Evolutionary conservation across 2,888 invertebrate genomes (phyloP), one percentile per base, ranked within the genome.

Genomic region (Chaetogeoica ovagalla): DNA sequence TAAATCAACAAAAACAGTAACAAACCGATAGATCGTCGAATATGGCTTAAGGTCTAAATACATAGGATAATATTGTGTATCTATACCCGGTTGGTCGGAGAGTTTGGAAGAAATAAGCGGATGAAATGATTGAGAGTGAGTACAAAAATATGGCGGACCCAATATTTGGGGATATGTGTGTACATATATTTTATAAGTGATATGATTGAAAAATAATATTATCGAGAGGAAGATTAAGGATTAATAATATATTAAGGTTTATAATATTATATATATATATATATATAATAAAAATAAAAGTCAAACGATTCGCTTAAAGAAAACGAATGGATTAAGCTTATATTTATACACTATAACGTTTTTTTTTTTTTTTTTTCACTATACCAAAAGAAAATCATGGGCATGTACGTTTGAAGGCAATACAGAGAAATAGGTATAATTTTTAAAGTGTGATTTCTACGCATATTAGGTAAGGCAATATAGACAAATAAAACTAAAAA

Each of bases 1-100:
- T 76, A 76, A 76, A 76, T 76, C 66, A 76, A 76, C 66, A 76
- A 76, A n/a, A 76, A 76, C 57, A 75, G 57, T 75, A 66, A 75
- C 66, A 75, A 66, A 66, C 66, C 75, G 57, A 75, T 75, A 75
- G 57, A 66, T 76, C 43, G 59, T 30, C 66, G 6, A 76, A 76
- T 59, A 68, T n/a, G n/a, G 59, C 66, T 60, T 68, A 68, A 68
- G n/a, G 23, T 68, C 57, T 68, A 76, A 43, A 43, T 30, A 30
- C 30, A 59, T 59, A 65, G 43, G n/a, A 13, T 68, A 23, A 39
- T 65, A n/a, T n/a, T n/a, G 55, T 52, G 30, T 65, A 39, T 21
- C 65, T n/a, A n/a, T n/a, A n/a, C 30, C 2, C 30, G 21, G 75
- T 57, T 43, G 39, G 19, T 13, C 11, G 66, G 17, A 30, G 0